Evolutionary conservation across 2,113 vertebrate genomes (phyloP), one percentile per base, ranked within the genome.

Genomic region (Meleagris gallopavo): DNA sequence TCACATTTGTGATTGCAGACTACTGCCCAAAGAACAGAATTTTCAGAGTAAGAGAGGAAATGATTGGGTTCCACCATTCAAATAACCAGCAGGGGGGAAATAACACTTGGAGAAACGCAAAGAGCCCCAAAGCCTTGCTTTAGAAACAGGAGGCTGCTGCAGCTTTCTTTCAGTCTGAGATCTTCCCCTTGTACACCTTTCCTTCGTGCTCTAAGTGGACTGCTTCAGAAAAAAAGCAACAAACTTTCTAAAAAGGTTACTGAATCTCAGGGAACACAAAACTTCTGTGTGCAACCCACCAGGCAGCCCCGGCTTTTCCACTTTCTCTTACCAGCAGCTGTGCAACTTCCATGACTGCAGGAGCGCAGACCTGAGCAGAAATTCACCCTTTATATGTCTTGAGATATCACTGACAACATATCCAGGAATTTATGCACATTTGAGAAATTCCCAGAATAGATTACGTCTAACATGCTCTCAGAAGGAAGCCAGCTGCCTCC

Each of bases 401-500:
- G 70, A 84, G 83, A 84, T 61, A 71, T 57, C 80, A 87, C 54
- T 83, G 62, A 87, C 75, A 93, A 86, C 3, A 2, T 57, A 86
- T 40, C 89, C 83, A 67, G 70, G 73, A 90, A 86, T 86, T 72
- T 38, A 90, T 72, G 81, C 77, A 92, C 75, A 84, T 72, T 6
- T 66, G 77, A 95, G 62, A 79, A 75, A 77, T 84, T 90, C 83
- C 71, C 74, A 90, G 77, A 95, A 90, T 58, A 93, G 40, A 57
- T 62, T 71, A 80, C 18, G 67, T 29, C 77, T 88, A 72, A 69
- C 55, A 77, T 57, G 61, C 21, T 92, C 62, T 58, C 83, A 92
- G 70, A 82, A 94, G 83, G 76, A 86, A 92, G 83, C 46, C 83
- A 93, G 69, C 88, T 88, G 92, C 79, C 90, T 90, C 69, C 86